Evolutionary conservation across 2,113 vertebrate species (phyloP).

Genomic region (Aspidoscelis tigris): DNA sequence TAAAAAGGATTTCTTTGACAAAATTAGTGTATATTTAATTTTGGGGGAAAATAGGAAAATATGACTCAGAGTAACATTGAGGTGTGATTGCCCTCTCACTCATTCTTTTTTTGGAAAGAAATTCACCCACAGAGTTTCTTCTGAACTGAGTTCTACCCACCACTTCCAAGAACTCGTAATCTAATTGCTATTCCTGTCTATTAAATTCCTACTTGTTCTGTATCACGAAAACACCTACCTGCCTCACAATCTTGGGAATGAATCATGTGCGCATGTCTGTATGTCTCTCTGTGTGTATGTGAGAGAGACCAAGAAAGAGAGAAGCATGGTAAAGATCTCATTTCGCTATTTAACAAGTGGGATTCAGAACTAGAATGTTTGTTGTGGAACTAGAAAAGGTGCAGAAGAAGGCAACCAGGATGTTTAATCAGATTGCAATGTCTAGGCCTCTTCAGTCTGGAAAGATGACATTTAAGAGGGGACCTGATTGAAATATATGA

Average conservation of each 20-base stretch:
- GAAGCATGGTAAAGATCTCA: too few species aligned
- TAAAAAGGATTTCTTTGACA: neutral
- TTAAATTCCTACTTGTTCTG: neutral
- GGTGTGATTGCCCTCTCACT: neutral
- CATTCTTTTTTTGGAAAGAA: neutral
- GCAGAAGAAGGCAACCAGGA: too few species aligned
- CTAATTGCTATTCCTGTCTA: conserved; percentile 6
- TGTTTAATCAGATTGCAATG: too few species aligned
- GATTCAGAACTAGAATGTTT: too few species aligned
- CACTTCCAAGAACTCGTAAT: neutral
- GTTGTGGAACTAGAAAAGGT: too few species aligned
- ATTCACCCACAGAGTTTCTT: neutral
- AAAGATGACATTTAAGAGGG: too few species aligned
- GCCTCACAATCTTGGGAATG: neutral
- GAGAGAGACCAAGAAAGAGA: too few species aligned
- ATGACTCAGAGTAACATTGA: neutral
- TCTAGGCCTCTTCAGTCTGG: too few species aligned
- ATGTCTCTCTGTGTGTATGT: too few species aligned
- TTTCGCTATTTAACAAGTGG: too few species aligned
- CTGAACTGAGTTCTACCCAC: conserved; percentile 1
- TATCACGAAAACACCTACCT: conserved; percentile 12
- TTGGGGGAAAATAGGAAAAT: neutral
- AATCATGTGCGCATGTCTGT: conserved; percentile 21
- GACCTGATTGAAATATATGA: too few species aligned
- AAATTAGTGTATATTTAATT: neutral